These are phyloP conservation scores for Arctocebus calabarensis DNA, from an alignment of 2,797 vertebrate species.

Conservation along the genomic window DNA sequence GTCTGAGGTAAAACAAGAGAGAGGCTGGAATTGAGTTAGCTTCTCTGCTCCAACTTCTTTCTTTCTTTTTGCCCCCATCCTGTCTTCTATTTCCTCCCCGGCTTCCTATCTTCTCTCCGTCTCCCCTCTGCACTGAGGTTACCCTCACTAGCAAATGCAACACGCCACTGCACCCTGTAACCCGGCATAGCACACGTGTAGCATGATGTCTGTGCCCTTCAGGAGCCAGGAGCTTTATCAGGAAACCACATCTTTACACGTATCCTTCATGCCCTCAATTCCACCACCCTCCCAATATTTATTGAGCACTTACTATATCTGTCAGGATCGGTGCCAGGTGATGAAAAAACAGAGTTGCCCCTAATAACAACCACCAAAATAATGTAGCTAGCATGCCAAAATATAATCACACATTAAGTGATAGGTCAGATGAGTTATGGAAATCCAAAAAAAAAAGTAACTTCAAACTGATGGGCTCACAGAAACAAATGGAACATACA, in stretches of 20 bases:
- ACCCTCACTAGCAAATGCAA: not conserved
- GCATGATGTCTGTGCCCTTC: not conserved
- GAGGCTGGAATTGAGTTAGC: not conserved
- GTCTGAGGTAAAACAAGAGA: not conserved
- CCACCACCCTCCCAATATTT: not conserved
- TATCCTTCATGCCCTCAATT: not conserved
- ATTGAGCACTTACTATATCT: not conserved
- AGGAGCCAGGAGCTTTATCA: too few species aligned
- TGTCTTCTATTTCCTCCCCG: not conserved
- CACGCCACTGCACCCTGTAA: not conserved
- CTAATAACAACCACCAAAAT: not conserved
- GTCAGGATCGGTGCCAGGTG: not conserved
- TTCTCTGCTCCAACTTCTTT: not conserved
- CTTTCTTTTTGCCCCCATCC: not conserved
- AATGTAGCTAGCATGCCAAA: constrained; percentile 44
- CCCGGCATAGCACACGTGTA: not conserved
- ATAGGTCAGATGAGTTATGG: not conserved
- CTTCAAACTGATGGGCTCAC: not conserved
- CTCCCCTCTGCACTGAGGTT: not conserved
- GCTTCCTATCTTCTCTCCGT: not conserved
- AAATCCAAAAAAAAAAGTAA: not conserved
- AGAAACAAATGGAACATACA: not conserved
- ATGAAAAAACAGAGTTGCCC: not conserved
- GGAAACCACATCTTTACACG: not conserved
- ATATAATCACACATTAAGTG: not conserved